Evolutionary conservation across 64 coral and sea anemone genomes (phyloP), one percentile per base, ranked within the genome.

Genomic region (Pachyseris speciosa): DNA sequence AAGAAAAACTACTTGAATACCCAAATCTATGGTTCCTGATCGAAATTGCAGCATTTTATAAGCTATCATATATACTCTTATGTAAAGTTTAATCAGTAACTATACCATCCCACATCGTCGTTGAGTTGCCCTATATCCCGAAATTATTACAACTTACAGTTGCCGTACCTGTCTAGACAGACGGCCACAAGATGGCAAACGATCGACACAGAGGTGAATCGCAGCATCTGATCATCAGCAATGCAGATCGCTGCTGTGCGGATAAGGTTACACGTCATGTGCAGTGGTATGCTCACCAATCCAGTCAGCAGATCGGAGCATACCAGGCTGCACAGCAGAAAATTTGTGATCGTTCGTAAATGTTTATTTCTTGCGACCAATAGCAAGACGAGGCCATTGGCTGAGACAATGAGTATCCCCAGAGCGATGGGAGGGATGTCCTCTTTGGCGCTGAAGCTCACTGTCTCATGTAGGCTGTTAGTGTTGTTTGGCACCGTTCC

Each of bases 131-230:
- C n/a, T n/a, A n/a, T n/a, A n/a, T n/a, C n/a, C n/a, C n/a, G n/a
- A n/a, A n/a, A n/a, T n/a, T n/a, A n/a, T n/a, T n/a, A 47, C 44
- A 47, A 47, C 0, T 9, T 9, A 7, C 13, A 13, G 44, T 47
- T 57, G 12, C 4, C 44, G 42, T 73, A 73, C 69, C 69, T 69
- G 52, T 88, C 86, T 1, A 75, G 30, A 2, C 44, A 63, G 4
- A 88, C 71, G 19, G 71, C 86, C 49, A 75, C 16, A 15, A 88
- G 53, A 27, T 88, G 86, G 15, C 44, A 69, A 43, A 76, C 86
- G 10, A 38, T 63, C 1, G 86, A 88, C 31, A 88, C 57, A 2
- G 86, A 88, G 0, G 86, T 88, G 17, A 88, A 88, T 15, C 86
- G 48, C 51, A 88, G 26, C 37, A 88, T 55, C 2, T 74, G 67